Evolutionary conservation across 2,113 vertebrate species (phyloP), one percentile per base, ranked within the genome.

Genomic region (Mustelus asterias): DNA sequence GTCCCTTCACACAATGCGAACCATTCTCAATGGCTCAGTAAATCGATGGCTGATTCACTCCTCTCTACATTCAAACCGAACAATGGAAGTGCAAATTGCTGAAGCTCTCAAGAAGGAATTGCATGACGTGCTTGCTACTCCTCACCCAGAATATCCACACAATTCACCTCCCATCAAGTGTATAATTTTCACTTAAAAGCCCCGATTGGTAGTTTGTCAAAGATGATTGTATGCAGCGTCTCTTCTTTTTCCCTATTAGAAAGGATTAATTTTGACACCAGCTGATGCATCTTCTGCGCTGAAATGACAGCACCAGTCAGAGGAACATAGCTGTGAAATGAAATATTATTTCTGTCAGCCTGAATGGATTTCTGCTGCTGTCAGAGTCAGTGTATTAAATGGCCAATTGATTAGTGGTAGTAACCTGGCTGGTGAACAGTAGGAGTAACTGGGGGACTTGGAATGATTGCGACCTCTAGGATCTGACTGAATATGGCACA

Each of bases 41-140:
- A 93, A 65, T 93, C 60, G 60, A 37, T 67, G 16, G 13, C 33
- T 93, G 89, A 93, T 65, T 93, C 89, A 93, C 20, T 93, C n/a
- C 65, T 93, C 60, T 93, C 89, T 67, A 33, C 60, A 93, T 93
- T 93, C 89, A 93, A 18, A 93, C 63, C 63, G 22, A 65, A 65
- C 89, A 93, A 67, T 93, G 33, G 33, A n/a, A 37, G 58, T 93
- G 33, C 11, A 93, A 93, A 93, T 93, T 93, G 89, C 89, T 37
- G 60, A 37, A 93, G 65, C 89, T 67, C 63, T 93, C 60, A 65
- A 60, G 60, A 67, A 63, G n/a, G 89, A 37, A 93, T 67, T 93
- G 33, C 60, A 37, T 11, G 16, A 24, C 37, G 60, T 67, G 60
- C 60, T 65, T 41, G 33, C 89, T 22, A n/a, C 63, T 93, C 14